phyloP scores from a whole-genome alignment of 2,888 invertebrate genomes.

The Torymus auratus region DNA sequence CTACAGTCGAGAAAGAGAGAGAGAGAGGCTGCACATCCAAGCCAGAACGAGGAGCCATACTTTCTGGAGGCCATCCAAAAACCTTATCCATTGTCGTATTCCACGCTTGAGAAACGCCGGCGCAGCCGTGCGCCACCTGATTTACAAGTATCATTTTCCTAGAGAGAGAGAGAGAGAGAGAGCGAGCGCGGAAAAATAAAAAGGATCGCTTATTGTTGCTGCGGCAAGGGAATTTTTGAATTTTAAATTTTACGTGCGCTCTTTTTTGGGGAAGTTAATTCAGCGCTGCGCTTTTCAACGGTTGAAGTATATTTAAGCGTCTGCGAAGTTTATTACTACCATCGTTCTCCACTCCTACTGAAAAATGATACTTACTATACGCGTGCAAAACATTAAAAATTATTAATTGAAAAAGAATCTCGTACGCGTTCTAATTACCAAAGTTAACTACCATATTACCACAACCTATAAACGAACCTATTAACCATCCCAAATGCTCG shows the following conservation, averaged over 20 bases:
- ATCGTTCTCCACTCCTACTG: no score
- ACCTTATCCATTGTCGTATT: slow-evolving; percentile 74
- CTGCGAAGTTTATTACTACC: no score
- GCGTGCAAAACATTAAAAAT: no score
- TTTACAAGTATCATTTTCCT: slow-evolving; percentile 69
- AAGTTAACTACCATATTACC: no score
- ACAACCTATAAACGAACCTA: no score
- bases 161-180: no score
- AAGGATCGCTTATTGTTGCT: slow-evolving; percentile 36
- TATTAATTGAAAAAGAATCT: no score
- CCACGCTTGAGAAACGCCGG: slow-evolving; percentile 61
- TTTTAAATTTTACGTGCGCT: slow-evolving; percentile 28
- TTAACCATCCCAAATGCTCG: no score
- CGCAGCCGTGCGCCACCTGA: slow-evolving; percentile 63
- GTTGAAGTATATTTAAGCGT: no score
- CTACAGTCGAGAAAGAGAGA: neutral
- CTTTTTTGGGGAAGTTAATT: slow-evolving; percentile 50
- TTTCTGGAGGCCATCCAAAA: slow-evolving; percentile 76
- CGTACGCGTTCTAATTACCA: no score
- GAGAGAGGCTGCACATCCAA: slow-evolving; percentile 66
- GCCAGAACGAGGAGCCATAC: slow-evolving; percentile 66
- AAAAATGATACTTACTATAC: no score
- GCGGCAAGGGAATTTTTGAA: slow-evolving; percentile 47
- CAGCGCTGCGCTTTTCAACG: no score
- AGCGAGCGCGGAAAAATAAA: slow-evolving; percentile 24